Base-by-base conservation (phyloP, 2,888 invertebrate genomes). In the Hypselothyrea guttata region DNA sequence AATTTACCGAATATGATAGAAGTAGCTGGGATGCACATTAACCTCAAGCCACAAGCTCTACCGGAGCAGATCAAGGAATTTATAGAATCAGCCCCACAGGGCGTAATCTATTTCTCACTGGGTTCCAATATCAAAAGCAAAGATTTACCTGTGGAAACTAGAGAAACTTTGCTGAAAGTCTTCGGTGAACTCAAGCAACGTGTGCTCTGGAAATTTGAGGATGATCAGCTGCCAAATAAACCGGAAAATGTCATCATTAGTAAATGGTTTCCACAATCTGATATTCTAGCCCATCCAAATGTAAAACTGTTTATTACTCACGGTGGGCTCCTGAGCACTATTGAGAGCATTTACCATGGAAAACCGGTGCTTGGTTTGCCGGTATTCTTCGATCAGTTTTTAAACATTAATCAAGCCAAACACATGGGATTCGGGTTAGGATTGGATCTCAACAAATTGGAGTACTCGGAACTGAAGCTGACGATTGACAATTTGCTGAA, bases 261-360 rank as follows among this genome's bases (percentile, higher is more conserved):
- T 16, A 89, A 89, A 33, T 92, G 91, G 91, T 73, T 91, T 53
- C 91, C 92, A 0, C 92, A 92, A 68, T 87, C 83, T 31, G 91
- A 91, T 65, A 87, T 92, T 16, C 54, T 88, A 66, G 89, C 86
- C 0, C 90, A 90, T 75, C 87, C 81, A 0, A 90, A 90, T 53
- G 73, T 90, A 0, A 89, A 86, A 54, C 71, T 90, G 0, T 90
- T 90, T 65, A 90, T 90, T 8, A 83, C 88, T 0, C 90, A 90
- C 15, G 90, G 90, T 0, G 87, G 87, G 0, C 65, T 84, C 1
- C 85, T 91, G 12, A 90, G 91, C 42, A 87, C 90, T 2, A 90
- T 90, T 13, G 92, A 92, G 68, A 88, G 91, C 0, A 79, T 90
- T 1, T 87, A 88, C 71, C 87, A 88, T 54, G 91, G 88, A 1